These are phyloP conservation scores for Glaucopsyche alexis DNA, from an alignment of 2,888 invertebrate genomes.

Conservation along the genomic window DNA sequence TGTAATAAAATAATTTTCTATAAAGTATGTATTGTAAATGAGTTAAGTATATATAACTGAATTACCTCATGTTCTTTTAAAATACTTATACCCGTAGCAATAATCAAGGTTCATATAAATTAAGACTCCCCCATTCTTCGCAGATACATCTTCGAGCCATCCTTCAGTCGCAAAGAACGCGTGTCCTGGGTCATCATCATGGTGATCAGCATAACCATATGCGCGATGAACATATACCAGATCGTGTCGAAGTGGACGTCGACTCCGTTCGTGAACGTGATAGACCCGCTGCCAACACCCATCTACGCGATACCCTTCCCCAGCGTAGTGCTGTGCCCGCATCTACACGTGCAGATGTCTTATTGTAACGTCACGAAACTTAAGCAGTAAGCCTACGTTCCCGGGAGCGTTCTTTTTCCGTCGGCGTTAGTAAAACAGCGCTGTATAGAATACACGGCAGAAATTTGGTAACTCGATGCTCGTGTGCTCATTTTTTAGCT, in stretches of 20 bases:
- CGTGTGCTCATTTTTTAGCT: too few relatives aligned
- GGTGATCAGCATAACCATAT: constrained; percentile 62
- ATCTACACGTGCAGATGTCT: constrained; percentile 63
- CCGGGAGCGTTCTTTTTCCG: too few relatives aligned
- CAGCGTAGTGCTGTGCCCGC: constrained; percentile 69
- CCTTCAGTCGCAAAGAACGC: constrained; percentile 62
- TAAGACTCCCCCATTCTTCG: too few relatives aligned
- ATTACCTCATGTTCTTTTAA: too few relatives aligned
- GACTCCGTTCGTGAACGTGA: constrained; percentile 70
- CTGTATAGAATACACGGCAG: too few relatives aligned
- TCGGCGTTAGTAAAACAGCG: too few relatives aligned
- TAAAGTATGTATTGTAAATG: too few relatives aligned
- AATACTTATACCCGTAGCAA: too few relatives aligned
- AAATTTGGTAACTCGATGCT: too few relatives aligned
- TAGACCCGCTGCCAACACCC: constrained; percentile 69
- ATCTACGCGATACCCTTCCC: constrained; percentile 75
- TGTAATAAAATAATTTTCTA: too few relatives aligned
- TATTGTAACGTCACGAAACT: constrained; percentile 58
- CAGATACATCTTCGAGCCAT: constrained; percentile 71
- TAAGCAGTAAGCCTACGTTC: constrained; percentile 50
- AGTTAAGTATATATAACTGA: too few relatives aligned
- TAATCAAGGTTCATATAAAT: too few relatives aligned
- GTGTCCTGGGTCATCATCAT: constrained; percentile 65
- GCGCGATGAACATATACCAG: constrained; percentile 63
- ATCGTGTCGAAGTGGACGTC: constrained; percentile 67